Evolutionary conservation across 2,113 vertebrate species (phyloP).

Genomic region (Perca fluviatilis): DNA sequence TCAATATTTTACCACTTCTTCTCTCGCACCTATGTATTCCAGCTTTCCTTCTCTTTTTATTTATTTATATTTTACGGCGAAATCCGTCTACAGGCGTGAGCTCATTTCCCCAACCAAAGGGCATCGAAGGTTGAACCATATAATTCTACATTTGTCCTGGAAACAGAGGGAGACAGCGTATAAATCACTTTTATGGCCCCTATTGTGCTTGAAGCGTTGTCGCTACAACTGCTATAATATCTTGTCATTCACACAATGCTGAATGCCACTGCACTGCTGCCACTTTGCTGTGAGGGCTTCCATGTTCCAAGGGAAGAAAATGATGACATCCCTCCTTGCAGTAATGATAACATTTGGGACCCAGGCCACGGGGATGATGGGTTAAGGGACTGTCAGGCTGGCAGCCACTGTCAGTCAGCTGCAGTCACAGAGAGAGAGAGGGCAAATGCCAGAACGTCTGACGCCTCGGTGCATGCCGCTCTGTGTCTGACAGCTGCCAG

Average conservation of each 20-base stretch:
- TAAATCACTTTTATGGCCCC: constrained; percentile 76
- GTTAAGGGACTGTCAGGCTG: constrained; percentile 64
- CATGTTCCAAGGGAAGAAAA: constrained; percentile 62
- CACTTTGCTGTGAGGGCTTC: constrained; percentile 67
- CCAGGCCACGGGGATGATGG: constrained; percentile 56
- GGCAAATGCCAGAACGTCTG: constrained; percentile 65
- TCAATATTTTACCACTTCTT: constrained; percentile 46
- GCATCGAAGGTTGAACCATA: constrained; percentile 73
- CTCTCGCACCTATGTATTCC: constrained; percentile 37
- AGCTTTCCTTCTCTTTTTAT: constrained; percentile 32
- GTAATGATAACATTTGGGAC: constrained; percentile 79
- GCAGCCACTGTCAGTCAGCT: constrained; percentile 71
- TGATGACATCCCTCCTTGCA: constrained; percentile 66
- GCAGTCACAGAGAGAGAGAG: constrained; percentile 57
- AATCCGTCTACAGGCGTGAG: constrained; percentile 33
- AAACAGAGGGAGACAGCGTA: constrained; percentile 65
- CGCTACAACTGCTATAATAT: constrained; percentile 70
- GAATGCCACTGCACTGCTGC: constrained; percentile 60
- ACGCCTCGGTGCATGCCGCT: constrained; percentile 55
- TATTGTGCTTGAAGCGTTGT: constrained; percentile 57
- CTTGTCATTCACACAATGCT: constrained; percentile 75
- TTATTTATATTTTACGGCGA: constrained; percentile 2
- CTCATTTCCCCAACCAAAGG: constrained; percentile 66
- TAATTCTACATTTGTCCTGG: constrained; percentile 74
- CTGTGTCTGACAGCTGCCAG: constrained; percentile 69